Conservation (phyloP, 2,797 vertebrate species). For the Babyrousa celebensis region DNA sequence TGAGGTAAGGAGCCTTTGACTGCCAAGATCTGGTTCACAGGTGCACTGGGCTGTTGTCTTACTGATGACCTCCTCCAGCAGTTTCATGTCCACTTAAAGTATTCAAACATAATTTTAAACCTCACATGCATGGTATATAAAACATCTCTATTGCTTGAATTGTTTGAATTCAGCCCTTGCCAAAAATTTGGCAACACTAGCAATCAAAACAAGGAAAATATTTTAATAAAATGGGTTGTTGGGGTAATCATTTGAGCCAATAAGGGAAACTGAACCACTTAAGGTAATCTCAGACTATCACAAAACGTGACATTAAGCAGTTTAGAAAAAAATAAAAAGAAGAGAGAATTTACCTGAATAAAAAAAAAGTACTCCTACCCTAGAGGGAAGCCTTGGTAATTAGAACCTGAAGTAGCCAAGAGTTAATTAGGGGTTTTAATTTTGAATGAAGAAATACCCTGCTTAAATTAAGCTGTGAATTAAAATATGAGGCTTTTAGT, state of each 20-base stretch:
- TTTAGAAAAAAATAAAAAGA: neutral
- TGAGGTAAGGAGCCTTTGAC: neutral
- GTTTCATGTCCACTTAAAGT: neutral
- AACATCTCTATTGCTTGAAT: neutral
- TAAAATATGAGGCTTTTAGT: neutral
- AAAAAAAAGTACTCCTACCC: neutral
- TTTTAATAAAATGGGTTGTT: constrained; percentile 1
- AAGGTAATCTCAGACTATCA: neutral
- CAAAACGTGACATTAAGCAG: neutral
- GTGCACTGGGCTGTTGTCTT: neutral
- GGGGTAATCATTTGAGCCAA: neutral
- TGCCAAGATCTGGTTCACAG: neutral
- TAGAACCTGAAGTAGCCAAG: constrained; percentile 42
- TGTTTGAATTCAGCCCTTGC: neutral
- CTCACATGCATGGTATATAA: neutral
- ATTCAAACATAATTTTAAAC: constrained; percentile 8
- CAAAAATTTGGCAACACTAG: neutral
- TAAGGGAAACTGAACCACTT: constrained; percentile 2
- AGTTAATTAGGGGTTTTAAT: constrained; percentile 54
- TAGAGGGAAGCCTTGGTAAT: constrained; percentile 56
- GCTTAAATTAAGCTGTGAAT: constrained; percentile 55
- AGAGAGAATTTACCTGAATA: neutral
- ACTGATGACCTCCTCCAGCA: neutral
- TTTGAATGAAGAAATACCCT: constrained; percentile 51
- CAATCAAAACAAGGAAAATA: constrained; percentile 12